A percentile compares a stretch with the other conserved stretches of the same genome.
Evolutionary conservation across 2,113 vertebrate genomes (phyloP).

Genomic region (Zosterops borbonicus): DNA sequence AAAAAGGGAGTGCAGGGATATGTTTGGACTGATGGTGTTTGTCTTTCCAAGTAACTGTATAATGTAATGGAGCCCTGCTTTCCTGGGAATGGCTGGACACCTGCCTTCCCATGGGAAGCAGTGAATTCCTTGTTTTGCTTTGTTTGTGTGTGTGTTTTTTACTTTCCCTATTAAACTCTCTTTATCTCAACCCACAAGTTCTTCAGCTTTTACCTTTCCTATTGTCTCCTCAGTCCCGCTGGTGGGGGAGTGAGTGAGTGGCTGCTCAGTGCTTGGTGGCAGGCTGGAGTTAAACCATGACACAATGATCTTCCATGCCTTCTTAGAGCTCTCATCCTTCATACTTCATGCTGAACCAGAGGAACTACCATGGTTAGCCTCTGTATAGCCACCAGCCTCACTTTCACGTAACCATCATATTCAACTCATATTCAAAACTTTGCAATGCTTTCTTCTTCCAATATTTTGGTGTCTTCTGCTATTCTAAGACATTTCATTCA

Average conservation of each 20-base stretch:
- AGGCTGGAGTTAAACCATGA: not conserved
- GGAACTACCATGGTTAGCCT: not conserved
- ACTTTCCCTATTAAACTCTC: not conserved
- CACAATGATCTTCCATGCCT: not conserved
- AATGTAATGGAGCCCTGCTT: not conserved
- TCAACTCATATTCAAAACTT: not conserved
- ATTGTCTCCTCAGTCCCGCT: not conserved
- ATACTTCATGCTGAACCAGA: not conserved
- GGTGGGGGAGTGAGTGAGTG: fast-evolving
- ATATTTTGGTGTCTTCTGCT: not conserved
- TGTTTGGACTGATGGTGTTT: not conserved
- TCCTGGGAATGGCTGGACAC: not conserved
- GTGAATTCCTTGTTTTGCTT: not conserved
- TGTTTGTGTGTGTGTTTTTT: not conserved
- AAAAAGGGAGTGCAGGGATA: not conserved
- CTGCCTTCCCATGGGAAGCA: not conserved
- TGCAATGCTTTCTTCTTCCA: not conserved
- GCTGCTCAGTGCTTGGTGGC: not conserved
- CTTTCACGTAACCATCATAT: not conserved
- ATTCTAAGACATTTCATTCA: not conserved
- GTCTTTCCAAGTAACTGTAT: not conserved
- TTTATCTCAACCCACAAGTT: not conserved
- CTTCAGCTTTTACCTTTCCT: not conserved
- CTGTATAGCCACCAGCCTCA: not conserved
- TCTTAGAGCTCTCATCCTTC: not conserved